A percentile compares a stretch with the other conserved stretches of the same genome.
Evolutionary conservation across 2,888 invertebrate species (phyloP).

Genomic region (Oligia fasciuncula): DNA sequence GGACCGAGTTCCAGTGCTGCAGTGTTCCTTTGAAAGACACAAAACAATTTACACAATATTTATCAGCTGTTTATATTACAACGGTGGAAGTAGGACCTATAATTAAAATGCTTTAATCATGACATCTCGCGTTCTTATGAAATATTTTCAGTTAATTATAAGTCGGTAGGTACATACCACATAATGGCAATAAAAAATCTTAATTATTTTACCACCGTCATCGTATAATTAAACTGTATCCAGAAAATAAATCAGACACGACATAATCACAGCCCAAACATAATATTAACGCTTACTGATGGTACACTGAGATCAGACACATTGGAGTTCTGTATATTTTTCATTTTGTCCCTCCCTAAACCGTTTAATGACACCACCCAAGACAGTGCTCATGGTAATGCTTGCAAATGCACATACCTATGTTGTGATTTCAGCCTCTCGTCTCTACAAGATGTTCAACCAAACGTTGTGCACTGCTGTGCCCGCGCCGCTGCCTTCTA

Average conservation of each 20-base stretch:
- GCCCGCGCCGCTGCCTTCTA: neutral
- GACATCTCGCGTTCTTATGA: neutral
- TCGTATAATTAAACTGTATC: conserved; percentile 50
- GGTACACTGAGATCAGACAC: conserved; percentile 79
- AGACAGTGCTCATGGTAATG: conserved; percentile 2
- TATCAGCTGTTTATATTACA: conserved; percentile 47
- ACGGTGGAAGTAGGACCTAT: conserved; percentile 37
- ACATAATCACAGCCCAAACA: conserved; percentile 82
- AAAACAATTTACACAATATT: conserved; percentile 60
- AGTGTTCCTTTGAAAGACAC: conserved; percentile 49
- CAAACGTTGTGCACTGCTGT: neutral
- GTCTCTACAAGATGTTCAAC: neutral
- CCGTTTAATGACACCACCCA: conserved; percentile 38
- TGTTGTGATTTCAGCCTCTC: neutral
- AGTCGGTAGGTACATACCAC: neutral
- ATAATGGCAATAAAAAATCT: conserved; percentile 10
- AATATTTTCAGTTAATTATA: conserved; percentile 4
- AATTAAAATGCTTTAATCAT: conserved; percentile 29
- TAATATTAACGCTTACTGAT: conserved; percentile 74
- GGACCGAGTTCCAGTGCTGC: conserved; percentile 54
- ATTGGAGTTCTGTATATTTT: conserved; percentile 75
- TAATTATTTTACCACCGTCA: conserved; percentile 53
- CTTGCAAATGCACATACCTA: conserved; percentile 7
- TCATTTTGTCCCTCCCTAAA: conserved; percentile 64
- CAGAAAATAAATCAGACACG: conserved; percentile 69